Evolutionary conservation across 2,797 vertebrate genomes (phyloP).

Genomic region (Petrocephalus sullivani): DNA sequence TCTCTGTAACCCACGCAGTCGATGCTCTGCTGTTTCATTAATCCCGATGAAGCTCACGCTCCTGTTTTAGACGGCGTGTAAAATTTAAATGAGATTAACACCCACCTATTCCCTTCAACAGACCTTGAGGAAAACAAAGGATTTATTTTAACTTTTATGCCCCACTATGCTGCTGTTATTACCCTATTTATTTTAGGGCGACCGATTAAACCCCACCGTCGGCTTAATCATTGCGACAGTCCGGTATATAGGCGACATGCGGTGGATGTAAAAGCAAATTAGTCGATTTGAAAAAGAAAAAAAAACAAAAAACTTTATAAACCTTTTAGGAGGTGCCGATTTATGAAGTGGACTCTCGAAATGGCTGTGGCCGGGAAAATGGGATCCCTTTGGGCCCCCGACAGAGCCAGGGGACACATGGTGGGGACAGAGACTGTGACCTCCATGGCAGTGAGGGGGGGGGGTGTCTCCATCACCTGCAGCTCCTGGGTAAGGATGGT

Average conservation of each 20-base stretch:
- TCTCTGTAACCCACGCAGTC: background rate
- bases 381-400: background rate
- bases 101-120: constrained; percentile 1
- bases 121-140: constrained; percentile 22
- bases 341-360: background rate
- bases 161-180: background rate
- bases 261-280: background rate
- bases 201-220: background rate
- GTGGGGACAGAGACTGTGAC: background rate
- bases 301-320: background rate
- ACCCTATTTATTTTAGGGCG: background rate
- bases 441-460: background rate
- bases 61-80: background rate
- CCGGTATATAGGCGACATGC: background rate
- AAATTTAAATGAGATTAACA: constrained; percentile 29
- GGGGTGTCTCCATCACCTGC: background rate
- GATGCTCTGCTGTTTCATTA: background rate
- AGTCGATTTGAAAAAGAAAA: background rate
- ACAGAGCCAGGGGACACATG: background rate
- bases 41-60: background rate
- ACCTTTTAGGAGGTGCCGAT: background rate
- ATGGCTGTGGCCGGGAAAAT: background rate
- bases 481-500: background rate
- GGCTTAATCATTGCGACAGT: background rate
- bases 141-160: background rate